phyloP scores from a whole-genome alignment of 2,888 invertebrate genomes.

The Eumacrocentrus americanus region DNA sequence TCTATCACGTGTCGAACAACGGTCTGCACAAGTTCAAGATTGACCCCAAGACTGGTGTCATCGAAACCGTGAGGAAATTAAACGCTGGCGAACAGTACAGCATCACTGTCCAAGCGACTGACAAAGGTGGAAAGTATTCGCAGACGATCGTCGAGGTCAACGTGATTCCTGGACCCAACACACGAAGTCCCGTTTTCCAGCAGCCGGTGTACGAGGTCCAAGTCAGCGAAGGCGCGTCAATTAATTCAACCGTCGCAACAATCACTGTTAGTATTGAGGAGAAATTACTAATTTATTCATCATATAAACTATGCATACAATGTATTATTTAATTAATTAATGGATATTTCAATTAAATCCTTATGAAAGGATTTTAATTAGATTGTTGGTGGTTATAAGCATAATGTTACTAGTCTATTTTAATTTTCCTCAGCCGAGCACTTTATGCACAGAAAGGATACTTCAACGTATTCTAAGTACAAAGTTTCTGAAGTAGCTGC shows the following conservation, averaged over 20 bases:
- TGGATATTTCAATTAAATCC: no score
- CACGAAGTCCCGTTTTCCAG: conserved; percentile 80
- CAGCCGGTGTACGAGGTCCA: conserved; percentile 85
- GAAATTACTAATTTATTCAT: no score
- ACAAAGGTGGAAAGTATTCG: conserved; percentile 78
- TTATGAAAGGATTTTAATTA: no score
- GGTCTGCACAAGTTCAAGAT: conserved; percentile 86
- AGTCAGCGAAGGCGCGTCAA: conserved; percentile 87
- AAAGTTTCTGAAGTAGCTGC: no score
- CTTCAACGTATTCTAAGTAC: no score
- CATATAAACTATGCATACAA: no score
- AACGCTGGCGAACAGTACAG: conserved; percentile 89
- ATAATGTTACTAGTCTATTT: no score
- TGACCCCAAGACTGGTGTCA: conserved; percentile 77
- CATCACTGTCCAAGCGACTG: conserved; percentile 83
- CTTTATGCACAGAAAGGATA: no score
- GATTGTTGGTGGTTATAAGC: no score
- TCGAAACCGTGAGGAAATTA: conserved; percentile 80
- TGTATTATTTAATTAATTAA: no score
- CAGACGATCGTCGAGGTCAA: conserved; percentile 87
- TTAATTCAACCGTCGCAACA: conserved; percentile 83
- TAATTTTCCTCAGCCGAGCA: no score
- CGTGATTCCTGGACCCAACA: conserved; percentile 83
- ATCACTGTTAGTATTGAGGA: conserved; percentile 74
- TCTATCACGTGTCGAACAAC: conserved; percentile 90